phyloP scores from a whole-genome alignment of 2,113 vertebrate genomes.

The Poeciliopsis turrubarensis region DNA sequence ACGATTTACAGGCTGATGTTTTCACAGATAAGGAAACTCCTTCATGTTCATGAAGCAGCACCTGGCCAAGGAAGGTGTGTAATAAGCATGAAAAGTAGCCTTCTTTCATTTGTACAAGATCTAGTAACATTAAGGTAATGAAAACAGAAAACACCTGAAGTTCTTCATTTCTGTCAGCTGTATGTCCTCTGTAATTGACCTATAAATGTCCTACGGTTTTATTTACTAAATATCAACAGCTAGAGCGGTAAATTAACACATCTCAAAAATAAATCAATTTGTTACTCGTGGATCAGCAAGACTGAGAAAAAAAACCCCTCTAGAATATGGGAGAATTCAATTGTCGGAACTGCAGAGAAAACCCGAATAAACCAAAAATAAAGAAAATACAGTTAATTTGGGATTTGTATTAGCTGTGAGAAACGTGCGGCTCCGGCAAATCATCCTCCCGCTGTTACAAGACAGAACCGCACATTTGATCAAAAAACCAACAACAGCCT shows the following conservation, averaged over 20 bases:
- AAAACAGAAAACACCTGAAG: neutral
- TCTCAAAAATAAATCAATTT: neutral
- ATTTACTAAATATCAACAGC: neutral
- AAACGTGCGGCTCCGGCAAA: neutral
- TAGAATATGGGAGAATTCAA: neutral
- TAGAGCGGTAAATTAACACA: neutral
- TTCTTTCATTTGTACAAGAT: neutral
- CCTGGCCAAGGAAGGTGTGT: too few relatives aligned
- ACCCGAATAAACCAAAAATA: neutral
- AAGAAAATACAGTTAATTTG: neutral
- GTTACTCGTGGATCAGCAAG: neutral
- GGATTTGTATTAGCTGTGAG: neutral
- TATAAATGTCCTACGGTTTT: neutral
- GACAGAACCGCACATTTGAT: constrained; percentile 21
- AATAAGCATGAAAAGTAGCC: too few relatives aligned
- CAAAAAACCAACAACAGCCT: constrained; percentile 5
- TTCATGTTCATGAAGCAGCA: too few relatives aligned
- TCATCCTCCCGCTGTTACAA: constrained; percentile 3
- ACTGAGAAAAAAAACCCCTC: too few relatives aligned
- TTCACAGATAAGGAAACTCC: too few relatives aligned
- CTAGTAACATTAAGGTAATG: neutral
- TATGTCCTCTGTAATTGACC: neutral
- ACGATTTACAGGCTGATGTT: too few relatives aligned
- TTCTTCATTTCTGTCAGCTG: neutral
- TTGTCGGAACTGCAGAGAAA: neutral